phyloP scores from a whole-genome alignment of 2,888 invertebrate genomes.

The Camptogramma bilineatum region DNA sequence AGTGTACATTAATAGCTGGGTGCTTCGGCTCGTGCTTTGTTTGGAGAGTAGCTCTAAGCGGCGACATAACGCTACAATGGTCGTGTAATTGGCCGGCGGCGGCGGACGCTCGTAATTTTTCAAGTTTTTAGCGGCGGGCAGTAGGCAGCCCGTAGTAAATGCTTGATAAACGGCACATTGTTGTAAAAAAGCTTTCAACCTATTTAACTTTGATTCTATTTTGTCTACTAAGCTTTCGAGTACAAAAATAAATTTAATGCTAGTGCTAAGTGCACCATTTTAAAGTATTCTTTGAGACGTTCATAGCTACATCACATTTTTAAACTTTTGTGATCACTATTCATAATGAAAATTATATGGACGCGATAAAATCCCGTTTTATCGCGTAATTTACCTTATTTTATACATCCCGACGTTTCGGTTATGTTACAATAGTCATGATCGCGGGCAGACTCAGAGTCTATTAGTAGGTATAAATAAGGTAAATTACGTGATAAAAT shows the following conservation, averaged over 20 bases:
- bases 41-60: conserved; percentile 12
- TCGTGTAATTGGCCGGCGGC: conserved; percentile 16
- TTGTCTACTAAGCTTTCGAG: conserved; percentile 1
- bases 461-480: too few relatives aligned
- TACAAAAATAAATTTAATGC: background rate
- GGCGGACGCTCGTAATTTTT: conserved; percentile 10
- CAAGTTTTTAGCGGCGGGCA: background rate
- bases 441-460: too few relatives aligned
- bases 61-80: conserved; percentile 3
- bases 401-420: too few relatives aligned
- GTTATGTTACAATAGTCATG: too few relatives aligned
- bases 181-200: background rate
- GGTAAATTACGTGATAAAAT: too few relatives aligned
- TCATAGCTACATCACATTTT: background rate
- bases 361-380: too few relatives aligned
- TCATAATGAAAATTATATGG: too few relatives aligned
- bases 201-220: conserved; percentile 8
- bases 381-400: too few relatives aligned
- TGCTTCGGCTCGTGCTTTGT: conserved; percentile 16
- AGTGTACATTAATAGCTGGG: background rate
- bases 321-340: too few relatives aligned
- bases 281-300: background rate
- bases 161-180: background rate
- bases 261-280: conserved; percentile 6
- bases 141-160: background rate